A percentile compares a stretch with the other conserved stretches of the same genome.
These are phyloP conservation scores for Anneissia japonica DNA, from an alignment of 35 echinoderm and acorn worm genomes.

Conservation along the genomic window DNA sequence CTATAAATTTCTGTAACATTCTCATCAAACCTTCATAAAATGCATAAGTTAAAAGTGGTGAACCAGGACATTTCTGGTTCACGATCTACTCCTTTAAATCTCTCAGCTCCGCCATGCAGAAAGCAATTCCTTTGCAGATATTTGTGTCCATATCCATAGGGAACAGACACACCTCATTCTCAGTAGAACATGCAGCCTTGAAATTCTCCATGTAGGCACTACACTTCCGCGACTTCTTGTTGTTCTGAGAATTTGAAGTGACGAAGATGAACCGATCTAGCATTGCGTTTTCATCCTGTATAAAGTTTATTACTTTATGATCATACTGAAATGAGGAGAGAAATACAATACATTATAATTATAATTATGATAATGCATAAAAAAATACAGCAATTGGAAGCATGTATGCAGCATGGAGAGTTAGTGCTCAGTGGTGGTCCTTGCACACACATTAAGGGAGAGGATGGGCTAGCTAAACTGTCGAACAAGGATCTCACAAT, in stretches of 20 bases:
- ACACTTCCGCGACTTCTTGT: constrained; percentile 59
- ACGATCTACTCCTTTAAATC: not conserved
- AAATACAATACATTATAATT: not conserved
- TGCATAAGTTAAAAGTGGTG: not conserved
- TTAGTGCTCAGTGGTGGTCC: not conserved
- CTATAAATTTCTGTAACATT: not conserved
- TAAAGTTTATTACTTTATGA: constrained; percentile 46
- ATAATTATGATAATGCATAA: not conserved
- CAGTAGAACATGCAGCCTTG: constrained; percentile 80
- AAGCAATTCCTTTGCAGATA: constrained; percentile 71
- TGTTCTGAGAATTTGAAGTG: constrained; percentile 41
- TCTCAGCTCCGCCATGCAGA: constrained; percentile 46
- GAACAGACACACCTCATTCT: constrained; percentile 97
- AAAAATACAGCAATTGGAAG: not conserved
- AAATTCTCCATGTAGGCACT: constrained; percentile 68
- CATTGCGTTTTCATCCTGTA: constrained; percentile 64
- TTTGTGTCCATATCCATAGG: constrained; percentile 55
- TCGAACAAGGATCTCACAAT: no score
- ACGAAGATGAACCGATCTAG: constrained; percentile 91
- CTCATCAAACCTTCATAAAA: not conserved
- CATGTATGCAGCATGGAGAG: not conserved
- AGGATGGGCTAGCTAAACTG: no score
- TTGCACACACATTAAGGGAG: not conserved
- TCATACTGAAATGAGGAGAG: not conserved
- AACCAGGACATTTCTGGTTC: not conserved